These are phyloP conservation scores for Phyllotis vaccarum DNA, from an alignment of 2,797 vertebrate genomes.

Conservation along the genomic window DNA sequence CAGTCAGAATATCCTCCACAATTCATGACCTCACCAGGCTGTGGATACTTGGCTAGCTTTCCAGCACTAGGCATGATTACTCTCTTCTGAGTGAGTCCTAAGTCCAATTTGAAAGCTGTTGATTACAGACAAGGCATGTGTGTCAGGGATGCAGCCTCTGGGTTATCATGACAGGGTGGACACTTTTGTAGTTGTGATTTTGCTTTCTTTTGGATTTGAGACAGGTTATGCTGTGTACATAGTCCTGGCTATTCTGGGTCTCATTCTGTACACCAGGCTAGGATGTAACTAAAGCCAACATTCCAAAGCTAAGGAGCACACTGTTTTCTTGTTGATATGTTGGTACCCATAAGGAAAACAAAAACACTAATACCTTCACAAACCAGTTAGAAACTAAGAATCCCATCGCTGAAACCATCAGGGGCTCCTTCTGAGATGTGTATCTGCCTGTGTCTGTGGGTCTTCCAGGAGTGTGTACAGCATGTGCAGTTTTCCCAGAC, in stretches of 20 bases:
- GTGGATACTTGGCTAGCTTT: not conserved
- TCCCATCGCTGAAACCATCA: too few relatives aligned
- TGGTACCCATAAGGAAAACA: too few relatives aligned
- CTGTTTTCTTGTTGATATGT: too few relatives aligned
- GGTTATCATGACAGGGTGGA: not conserved
- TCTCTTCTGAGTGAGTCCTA: not conserved
- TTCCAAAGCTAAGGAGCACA: too few relatives aligned
- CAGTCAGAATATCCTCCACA: not conserved
- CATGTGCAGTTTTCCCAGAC: too few relatives aligned
- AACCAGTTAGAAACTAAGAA: too few relatives aligned
- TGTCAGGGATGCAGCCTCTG: too few relatives aligned
- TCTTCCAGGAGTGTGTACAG: too few relatives aligned
- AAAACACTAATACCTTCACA: too few relatives aligned
- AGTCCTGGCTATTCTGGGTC: not conserved
- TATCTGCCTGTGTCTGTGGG: too few relatives aligned
- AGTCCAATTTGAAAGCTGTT: not conserved
- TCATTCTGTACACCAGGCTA: not conserved
- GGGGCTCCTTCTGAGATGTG: too few relatives aligned
- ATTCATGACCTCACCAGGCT: not conserved
- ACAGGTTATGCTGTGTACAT: not conserved
- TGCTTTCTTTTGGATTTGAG: not conserved
- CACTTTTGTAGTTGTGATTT: too few relatives aligned
- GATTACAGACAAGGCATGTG: not conserved
- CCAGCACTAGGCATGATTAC: not conserved
- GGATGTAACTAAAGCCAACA: not conserved